phyloP scores from a whole-genome alignment of 2,888 invertebrate genomes.

The Andrena fulva region DNA sequence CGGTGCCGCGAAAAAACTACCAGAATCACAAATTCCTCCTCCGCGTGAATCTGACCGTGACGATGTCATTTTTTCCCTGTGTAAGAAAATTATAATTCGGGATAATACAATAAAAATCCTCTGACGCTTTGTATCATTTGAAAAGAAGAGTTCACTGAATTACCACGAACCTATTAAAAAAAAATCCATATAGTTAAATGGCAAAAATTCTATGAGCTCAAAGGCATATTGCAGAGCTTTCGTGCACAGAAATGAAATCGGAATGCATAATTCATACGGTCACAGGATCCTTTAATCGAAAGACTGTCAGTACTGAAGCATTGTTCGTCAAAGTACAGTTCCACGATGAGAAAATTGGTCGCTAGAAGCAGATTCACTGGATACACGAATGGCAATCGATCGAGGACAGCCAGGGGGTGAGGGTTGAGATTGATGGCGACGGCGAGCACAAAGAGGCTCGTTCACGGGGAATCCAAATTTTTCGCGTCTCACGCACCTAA shows the following conservation, averaged over 20 bases:
- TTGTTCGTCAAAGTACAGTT: background rate
- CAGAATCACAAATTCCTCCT: slow-evolving; percentile 57
- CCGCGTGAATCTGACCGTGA: slow-evolving; percentile 25
- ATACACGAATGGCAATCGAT: slow-evolving; percentile 27
- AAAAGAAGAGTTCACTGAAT: too few relatives aligned
- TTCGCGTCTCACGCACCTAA: slow-evolving; percentile 41
- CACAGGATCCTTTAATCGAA: background rate
- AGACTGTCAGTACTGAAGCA: background rate
- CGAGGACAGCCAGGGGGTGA: slow-evolving; percentile 2
- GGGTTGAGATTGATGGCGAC: slow-evolving; percentile 32
- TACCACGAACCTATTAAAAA: too few relatives aligned
- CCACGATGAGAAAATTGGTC: background rate
- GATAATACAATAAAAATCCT: background rate
- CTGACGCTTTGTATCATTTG: too few relatives aligned
- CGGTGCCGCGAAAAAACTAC: slow-evolving; percentile 42
- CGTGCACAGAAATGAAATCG: background rate
- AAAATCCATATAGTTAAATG: too few relatives aligned
- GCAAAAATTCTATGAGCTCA: too few relatives aligned
- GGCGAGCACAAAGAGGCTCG: slow-evolving; percentile 30
- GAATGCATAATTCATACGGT: background rate
- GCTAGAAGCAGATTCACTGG: background rate
- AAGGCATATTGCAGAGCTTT: too few relatives aligned
- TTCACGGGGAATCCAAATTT: slow-evolving; percentile 39
- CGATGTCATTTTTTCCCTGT: slow-evolving; percentile 50
- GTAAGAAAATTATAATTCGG: background rate